A percentile compares a stretch with the other conserved stretches of the same genome.
Conservation (phyloP, 2,797 vertebrate genomes). For the Pangasius krempfi region DNA sequence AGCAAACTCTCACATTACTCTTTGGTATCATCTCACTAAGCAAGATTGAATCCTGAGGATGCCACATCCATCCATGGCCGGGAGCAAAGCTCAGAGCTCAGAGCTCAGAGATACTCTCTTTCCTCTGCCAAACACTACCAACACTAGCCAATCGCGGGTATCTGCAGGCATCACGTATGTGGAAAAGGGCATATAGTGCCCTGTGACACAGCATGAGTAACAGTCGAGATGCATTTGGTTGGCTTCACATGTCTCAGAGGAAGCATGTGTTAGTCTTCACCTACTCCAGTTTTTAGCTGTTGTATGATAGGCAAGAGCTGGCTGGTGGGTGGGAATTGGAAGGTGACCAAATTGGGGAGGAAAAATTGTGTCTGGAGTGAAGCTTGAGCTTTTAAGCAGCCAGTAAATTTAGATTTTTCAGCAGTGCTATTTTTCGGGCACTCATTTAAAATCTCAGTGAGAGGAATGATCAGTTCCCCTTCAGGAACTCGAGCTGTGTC, state of each 20-base stretch:
- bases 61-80: neutral
- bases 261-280: neutral
- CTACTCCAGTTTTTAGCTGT: neutral
- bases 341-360: neutral
- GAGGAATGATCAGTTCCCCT: neutral
- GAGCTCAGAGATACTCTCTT: neutral
- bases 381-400: neutral
- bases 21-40: neutral
- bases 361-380: neutral
- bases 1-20: neutral
- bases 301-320: neutral
- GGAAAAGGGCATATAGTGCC: neutral
- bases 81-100: neutral
- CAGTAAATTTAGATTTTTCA: neutral
- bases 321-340: neutral
- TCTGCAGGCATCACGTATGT: neutral
- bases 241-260: neutral
- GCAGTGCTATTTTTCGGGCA: neutral
- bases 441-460: neutral
- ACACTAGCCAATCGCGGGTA: neutral
- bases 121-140: neutral
- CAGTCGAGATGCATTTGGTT: neutral
- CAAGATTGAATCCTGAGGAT: neutral
- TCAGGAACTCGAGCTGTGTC: no score
- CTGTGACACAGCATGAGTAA: neutral